A percentile compares a stretch with the other conserved stretches of the same genome.
Evolutionary conservation across 1,140 invertebrate genomes (phyloP).

Genomic region (Charaxes varanes): DNA sequence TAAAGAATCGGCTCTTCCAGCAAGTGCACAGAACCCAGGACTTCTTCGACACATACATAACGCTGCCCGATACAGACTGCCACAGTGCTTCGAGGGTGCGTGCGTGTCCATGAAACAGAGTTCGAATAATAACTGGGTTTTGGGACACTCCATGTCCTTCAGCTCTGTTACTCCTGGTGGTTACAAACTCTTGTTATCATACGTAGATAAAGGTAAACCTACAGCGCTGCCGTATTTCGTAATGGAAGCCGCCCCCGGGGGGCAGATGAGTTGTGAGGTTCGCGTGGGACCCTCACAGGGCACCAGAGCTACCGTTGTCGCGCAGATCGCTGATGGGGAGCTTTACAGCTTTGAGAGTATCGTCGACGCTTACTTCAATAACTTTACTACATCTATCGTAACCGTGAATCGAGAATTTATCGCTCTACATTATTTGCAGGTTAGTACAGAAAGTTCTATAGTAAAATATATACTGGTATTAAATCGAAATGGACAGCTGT

Average conservation of each 20-base stretch:
- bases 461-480: too few species aligned
- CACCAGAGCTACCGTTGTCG: constrained; percentile 50
- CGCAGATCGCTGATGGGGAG: constrained; percentile 54
- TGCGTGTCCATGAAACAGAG: constrained; percentile 49
- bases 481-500: too few species aligned
- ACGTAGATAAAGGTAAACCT: constrained; percentile 43
- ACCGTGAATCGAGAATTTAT: constrained; percentile 62
- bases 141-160: constrained; percentile 56
- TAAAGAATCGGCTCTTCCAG: constrained; percentile 33
- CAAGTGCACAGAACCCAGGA: constrained; percentile 45
- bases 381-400: constrained; percentile 50
- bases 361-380: constrained; percentile 54
- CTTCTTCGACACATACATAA: constrained; percentile 58
- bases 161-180: constrained; percentile 63
- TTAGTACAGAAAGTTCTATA: constrained; percentile 15
- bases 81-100: constrained; percentile 62
- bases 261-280: constrained; percentile 60
- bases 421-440: constrained; percentile 60
- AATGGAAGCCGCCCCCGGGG: constrained; percentile 62
- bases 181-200: constrained; percentile 56
- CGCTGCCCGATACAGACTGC: constrained; percentile 49
- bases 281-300: constrained; percentile 46
- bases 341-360: constrained; percentile 62
- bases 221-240: constrained; percentile 52
- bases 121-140: constrained; percentile 47